A percentile compares a stretch with the other conserved stretches of the same genome.
Evolutionary conservation across 2,113 vertebrate genomes (phyloP).

Genomic region (Arvicanthis niloticus): DNA sequence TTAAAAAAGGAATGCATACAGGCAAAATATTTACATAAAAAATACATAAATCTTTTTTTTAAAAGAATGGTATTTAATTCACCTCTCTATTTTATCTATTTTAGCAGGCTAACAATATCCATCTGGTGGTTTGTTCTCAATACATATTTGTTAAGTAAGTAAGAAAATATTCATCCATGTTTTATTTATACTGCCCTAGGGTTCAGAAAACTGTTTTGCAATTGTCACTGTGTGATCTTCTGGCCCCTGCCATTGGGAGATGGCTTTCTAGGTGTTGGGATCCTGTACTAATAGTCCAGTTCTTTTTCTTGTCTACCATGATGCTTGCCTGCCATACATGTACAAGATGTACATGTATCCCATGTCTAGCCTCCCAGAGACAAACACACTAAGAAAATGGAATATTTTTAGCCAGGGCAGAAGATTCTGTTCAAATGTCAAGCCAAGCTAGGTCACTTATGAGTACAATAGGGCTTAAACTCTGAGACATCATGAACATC

Average conservation of each 20-base stretch:
- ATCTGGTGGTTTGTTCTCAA: not conserved
- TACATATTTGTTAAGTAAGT: not conserved
- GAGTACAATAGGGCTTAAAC: not conserved
- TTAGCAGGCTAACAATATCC: not conserved
- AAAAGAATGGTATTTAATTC: not conserved
- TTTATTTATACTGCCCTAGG: not conserved
- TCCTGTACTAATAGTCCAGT: not conserved
- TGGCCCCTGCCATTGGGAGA: not conserved
- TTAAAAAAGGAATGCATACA: too few relatives aligned
- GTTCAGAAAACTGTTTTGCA: not conserved
- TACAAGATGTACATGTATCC: not conserved
- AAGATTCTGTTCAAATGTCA: not conserved
- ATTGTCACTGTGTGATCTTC: not conserved
- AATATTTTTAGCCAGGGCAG: not conserved
- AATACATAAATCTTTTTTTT: not conserved
- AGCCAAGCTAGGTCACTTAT: not conserved
- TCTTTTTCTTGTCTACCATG: conserved; percentile 19
- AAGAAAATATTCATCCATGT: not conserved
- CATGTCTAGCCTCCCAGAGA: not conserved
- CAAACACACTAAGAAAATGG: not conserved
- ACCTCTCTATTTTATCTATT: not conserved
- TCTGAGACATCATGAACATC: not conserved
- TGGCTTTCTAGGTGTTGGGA: not conserved
- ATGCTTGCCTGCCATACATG: not conserved
- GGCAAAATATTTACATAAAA: not conserved